These are phyloP conservation scores for Andricus curvator DNA, from an alignment of 2,888 invertebrate genomes.

Conservation along the genomic window DNA sequence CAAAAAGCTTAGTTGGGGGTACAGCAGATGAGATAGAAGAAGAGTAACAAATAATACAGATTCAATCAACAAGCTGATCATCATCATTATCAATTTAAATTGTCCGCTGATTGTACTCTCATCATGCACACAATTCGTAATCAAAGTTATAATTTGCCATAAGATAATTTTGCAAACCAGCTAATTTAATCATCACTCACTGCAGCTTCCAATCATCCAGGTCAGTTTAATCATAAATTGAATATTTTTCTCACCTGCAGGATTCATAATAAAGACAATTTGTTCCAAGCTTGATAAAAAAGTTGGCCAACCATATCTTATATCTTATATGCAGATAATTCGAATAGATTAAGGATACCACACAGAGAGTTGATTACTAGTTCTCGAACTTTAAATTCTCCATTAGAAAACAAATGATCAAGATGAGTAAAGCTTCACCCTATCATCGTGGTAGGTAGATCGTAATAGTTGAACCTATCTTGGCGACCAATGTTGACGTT, in stretches of 20 bases:
- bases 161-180: background rate
- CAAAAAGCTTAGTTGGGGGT: background rate
- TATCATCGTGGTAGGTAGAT: background rate
- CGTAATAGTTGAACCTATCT: background rate
- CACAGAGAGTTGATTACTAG: background rate
- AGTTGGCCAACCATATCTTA: background rate
- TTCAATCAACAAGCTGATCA: slow-evolving; percentile 14
- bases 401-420: background rate
- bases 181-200: slow-evolving; percentile 31
- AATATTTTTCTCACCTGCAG: background rate
- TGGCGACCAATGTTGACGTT: background rate
- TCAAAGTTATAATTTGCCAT: slow-evolving; percentile 17
- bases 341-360: too few relatives aligned
- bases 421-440: background rate
- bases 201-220: slow-evolving; percentile 6
- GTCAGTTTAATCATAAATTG: slow-evolving; percentile 17
- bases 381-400: background rate
- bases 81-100: slow-evolving; percentile 29
- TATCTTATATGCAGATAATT: too few relatives aligned
- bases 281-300: too few relatives aligned
- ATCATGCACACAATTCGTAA: slow-evolving; percentile 2
- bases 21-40: background rate
- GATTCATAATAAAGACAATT: background rate
- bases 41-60: slow-evolving; percentile 9
- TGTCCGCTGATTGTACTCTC: background rate